Evolutionary conservation across 2,113 vertebrate genomes (phyloP).

Genomic region (Calyptommatus sinebrachiatus): DNA sequence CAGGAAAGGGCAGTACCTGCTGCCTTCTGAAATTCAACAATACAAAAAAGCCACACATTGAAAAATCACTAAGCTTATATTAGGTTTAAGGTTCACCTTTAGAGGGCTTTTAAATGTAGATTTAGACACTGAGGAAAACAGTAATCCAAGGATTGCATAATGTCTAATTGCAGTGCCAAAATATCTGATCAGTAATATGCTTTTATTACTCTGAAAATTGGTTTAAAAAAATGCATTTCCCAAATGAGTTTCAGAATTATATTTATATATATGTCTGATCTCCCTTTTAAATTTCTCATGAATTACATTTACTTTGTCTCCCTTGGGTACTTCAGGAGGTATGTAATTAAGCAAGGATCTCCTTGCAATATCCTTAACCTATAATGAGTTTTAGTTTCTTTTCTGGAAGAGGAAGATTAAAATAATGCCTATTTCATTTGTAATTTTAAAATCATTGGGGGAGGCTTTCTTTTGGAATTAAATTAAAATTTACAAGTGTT

Average conservation of each 20-base stretch:
- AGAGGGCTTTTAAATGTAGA: neutral
- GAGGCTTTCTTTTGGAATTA: slow-evolving; percentile 9
- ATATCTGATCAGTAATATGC: neutral
- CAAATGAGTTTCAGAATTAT: slow-evolving; percentile 7
- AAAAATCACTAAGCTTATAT: neutral
- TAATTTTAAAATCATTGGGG: neutral
- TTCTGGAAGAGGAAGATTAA: neutral
- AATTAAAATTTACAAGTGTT: neutral
- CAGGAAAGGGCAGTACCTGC: neutral
- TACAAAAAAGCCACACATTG: neutral
- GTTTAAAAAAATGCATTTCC: neutral
- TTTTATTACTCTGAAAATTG: slow-evolving; percentile 17
- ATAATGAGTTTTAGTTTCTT: neutral
- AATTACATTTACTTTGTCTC: neutral
- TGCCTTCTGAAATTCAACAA: neutral
- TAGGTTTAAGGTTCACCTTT: neutral
- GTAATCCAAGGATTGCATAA: slow-evolving; percentile 1
- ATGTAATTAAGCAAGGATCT: neutral
- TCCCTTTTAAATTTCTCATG: neutral
- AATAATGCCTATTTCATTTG: neutral
- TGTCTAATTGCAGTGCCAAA: neutral
- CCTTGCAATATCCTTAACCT: neutral
- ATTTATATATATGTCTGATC: neutral
- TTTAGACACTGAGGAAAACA: slow-evolving; percentile 12
- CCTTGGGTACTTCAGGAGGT: neutral